phyloP scores from a whole-genome alignment of 2,113 vertebrate genomes.

The Garra rufa region DNA sequence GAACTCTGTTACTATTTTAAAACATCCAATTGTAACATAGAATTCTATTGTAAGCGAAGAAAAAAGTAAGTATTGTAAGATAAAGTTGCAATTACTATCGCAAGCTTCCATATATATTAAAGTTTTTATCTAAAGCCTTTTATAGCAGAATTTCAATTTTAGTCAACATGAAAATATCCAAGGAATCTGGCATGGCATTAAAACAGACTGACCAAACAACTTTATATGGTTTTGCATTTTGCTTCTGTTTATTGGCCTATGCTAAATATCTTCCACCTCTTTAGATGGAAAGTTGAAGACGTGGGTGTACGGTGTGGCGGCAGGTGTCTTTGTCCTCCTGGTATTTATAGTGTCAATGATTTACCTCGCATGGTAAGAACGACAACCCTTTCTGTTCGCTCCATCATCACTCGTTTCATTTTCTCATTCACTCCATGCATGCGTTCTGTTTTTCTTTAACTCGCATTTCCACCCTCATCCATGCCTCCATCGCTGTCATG shows the following conservation, averaged over 20 bases:
- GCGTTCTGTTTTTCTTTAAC: constrained; percentile 22
- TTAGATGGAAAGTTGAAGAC: constrained; percentile 97
- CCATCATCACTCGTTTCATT: constrained; percentile 33
- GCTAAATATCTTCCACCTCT: neutral
- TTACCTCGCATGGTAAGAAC: constrained; percentile 98
- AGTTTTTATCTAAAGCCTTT: no score
- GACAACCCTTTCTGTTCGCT: constrained; percentile 41
- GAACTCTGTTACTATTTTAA: no score
- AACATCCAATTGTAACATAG: no score
- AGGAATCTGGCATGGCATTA: no score
- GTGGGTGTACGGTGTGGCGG: constrained; percentile 98
- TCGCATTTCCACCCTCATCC: constrained; percentile 19
- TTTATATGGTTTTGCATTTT: neutral
- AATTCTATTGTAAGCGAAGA: no score
- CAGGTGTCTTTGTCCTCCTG: constrained; percentile 95
- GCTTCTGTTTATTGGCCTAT: neutral
- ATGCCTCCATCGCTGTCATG: constrained; percentile 38
- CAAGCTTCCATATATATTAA: no score
- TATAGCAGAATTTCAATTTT: no score
- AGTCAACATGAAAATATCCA: no score
- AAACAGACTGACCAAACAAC: neutral
- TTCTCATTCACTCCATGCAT: constrained; percentile 22
- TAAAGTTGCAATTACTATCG: no score
- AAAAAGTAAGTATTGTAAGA: neutral
- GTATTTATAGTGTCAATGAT: constrained; percentile 99